Evolutionary conservation across 2,888 invertebrate species (phyloP).

Genomic region (Siphonodentalium dalli): DNA sequence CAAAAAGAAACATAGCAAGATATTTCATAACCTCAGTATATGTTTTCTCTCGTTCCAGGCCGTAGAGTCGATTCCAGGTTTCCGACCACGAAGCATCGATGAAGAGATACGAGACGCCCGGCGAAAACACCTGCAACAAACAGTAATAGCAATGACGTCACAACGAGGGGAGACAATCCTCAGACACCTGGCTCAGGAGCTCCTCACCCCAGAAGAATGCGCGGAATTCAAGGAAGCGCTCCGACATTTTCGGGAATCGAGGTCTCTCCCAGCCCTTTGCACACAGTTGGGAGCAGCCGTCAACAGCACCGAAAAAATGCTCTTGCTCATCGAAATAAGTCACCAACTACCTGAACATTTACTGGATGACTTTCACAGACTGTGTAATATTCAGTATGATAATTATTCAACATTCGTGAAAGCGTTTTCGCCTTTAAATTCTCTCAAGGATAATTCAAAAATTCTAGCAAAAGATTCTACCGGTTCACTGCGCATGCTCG

Average conservation of each 20-base stretch:
- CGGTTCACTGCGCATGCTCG: slow-evolving; percentile 44
- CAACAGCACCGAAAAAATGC: slow-evolving; percentile 44
- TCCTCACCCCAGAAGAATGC: slow-evolving; percentile 40
- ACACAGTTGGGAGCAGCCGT: slow-evolving; percentile 43
- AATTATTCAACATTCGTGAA: slow-evolving; percentile 45
- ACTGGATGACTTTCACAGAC: slow-evolving; percentile 46
- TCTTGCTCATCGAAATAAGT: slow-evolving; percentile 47
- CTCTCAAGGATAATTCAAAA: slow-evolving; percentile 33
- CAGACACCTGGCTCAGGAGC: slow-evolving; percentile 42
- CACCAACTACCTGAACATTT: slow-evolving; percentile 37
- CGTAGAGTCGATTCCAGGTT: too few species aligned
- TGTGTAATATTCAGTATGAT: slow-evolving; percentile 46
- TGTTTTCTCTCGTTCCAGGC: too few species aligned
- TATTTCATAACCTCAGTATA: too few species aligned
- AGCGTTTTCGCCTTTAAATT: slow-evolving; percentile 38
- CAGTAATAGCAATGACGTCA: too few species aligned
- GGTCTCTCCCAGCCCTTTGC: slow-evolving; percentile 45
- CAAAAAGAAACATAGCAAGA: too few species aligned
- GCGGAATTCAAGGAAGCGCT: slow-evolving; percentile 42
- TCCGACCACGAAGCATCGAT: too few species aligned
- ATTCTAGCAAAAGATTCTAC: slow-evolving; percentile 47
- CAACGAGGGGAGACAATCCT: slow-evolving; percentile 38
- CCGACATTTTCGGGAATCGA: slow-evolving; percentile 44
- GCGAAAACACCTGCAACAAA: too few species aligned
- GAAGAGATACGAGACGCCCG: too few species aligned